Percentiles rank a stretch among this genome's conserved stretches.
Conservation (phyloP, 92 coral and sea anemone species). For the Parazoanthus darwini region DNA sequence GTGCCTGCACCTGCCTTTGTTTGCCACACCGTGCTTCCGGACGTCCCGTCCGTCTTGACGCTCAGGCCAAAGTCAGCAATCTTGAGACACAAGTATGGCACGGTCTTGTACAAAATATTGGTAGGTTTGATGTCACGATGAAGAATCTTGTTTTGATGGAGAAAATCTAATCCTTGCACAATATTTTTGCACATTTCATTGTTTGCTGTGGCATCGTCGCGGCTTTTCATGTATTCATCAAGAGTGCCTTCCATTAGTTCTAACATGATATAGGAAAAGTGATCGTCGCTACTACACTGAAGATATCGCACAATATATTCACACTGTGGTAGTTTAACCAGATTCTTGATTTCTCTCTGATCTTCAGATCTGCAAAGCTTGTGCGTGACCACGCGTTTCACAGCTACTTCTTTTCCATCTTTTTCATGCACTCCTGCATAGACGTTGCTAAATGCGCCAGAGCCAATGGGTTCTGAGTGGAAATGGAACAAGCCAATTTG, state of each 20-base stretch:
- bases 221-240: background rate
- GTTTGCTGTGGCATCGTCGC: background rate
- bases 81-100: constrained; percentile 43
- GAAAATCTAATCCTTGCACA: constrained; percentile 5
- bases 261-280: constrained; percentile 26
- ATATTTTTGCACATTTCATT: constrained; percentile 34
- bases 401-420: constrained; percentile 50
- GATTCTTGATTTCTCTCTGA: constrained; percentile 36
- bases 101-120: constrained; percentile 47
- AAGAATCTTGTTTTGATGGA: constrained; percentile 42
- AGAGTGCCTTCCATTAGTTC: constrained; percentile 51
- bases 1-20: constrained; percentile 50
- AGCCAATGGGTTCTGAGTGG: constrained; percentile 1
- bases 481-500: background rate
- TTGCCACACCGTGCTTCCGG: background rate
- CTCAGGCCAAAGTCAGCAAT: constrained; percentile 63
- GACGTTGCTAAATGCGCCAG: constrained; percentile 37
- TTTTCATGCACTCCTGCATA: constrained; percentile 40
- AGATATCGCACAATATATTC: constrained; percentile 39
- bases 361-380: constrained; percentile 9
- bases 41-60: background rate
- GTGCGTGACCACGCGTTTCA: constrained; percentile 31
- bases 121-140: constrained; percentile 64
- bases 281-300: background rate
- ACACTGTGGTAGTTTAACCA: constrained; percentile 18